Base-by-base conservation (phyloP, 2,797 vertebrate genomes). In the Synaphobranchus kaupii region DNA sequence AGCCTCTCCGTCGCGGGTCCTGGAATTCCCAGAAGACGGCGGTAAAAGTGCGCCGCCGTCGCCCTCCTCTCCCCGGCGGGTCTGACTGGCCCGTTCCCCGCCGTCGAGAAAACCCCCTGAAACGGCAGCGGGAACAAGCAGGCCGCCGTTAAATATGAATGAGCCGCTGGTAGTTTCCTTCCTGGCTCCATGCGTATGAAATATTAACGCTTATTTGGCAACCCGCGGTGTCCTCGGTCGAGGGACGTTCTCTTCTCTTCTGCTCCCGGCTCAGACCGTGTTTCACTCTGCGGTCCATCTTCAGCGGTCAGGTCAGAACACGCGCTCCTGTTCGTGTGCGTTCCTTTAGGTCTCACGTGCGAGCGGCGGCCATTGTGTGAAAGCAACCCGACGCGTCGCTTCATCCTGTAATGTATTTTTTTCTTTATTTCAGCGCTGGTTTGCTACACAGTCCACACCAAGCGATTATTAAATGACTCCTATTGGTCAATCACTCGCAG, bases 91-190 rank as follows among this genome's bases (percentile, higher is more conserved):
- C 13, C 10, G 54, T 39, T 39, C 34, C 10, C 83, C 9, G 83
- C 7, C 4, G 39, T 4, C 7, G 83, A 20, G 56, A 34, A 84
- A 58, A 4, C 31, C 50, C 50, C 50, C 2, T 48, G 39, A 68
- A 66, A 47, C 60, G 28, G 34, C 25, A 58, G 3, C 25, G 56
- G 34, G 13, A 25, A 50, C 60, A 28, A 39, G 39, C 66, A 12
- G 39, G 66, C 25, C 13, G 5, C 6, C 66, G 56, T 87, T 87
- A 84, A 87, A 84, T 76, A 87, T 87, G 86, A 76, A 84, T 78
- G 73, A 78, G 52, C 2, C 34, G 39, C 39, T 39, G 3, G 20
- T 31, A 0, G 4, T 76, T 31, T 39, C 68, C 48, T 86, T 34
- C 83, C 83, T 5, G 54, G 31, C 54, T 15, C 22, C 73, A 0